A percentile compares a stretch with the other conserved stretches of the same genome.
These are phyloP conservation scores for Sterrhoptilus dennistouni DNA, from an alignment of 2,113 vertebrate genomes.

Conservation along the genomic window DNA sequence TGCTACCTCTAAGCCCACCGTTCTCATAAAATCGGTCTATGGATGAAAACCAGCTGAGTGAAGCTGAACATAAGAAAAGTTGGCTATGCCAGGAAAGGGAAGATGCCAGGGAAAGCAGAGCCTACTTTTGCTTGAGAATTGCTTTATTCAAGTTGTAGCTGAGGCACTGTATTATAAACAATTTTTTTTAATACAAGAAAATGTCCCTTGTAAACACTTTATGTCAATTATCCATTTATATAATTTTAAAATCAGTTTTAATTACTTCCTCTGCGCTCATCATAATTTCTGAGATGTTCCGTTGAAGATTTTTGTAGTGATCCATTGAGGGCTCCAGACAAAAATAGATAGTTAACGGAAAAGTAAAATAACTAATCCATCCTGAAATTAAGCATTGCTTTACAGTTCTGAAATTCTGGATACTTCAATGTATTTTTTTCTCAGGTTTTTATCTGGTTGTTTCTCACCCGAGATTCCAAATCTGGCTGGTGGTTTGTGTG, in stretches of 20 bases:
- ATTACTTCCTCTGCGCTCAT: background rate
- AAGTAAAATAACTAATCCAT: background rate
- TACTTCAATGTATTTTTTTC: background rate
- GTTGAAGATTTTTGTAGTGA: background rate
- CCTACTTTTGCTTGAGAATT: background rate
- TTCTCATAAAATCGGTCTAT: background rate
- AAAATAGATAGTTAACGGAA: background rate
- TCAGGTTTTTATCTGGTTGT: too few relatives aligned
- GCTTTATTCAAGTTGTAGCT: background rate
- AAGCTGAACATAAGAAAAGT: background rate
- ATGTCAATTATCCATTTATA: background rate
- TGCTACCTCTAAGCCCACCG: background rate
- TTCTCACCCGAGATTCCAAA: too few relatives aligned
- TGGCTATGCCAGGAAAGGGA: background rate
- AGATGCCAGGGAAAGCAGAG: background rate
- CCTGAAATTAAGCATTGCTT: background rate
- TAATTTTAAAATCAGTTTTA: background rate
- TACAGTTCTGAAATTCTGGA: background rate
- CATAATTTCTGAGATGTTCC: background rate
- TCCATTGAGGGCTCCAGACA: background rate
- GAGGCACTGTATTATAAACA: background rate
- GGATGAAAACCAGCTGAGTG: background rate
- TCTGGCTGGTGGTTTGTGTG: too few relatives aligned
- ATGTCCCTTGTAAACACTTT: background rate
- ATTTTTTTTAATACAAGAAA: background rate